These are phyloP conservation scores for Tanypteryx hageni DNA, from an alignment of 2,888 invertebrate species.

Conservation along the genomic window DNA sequence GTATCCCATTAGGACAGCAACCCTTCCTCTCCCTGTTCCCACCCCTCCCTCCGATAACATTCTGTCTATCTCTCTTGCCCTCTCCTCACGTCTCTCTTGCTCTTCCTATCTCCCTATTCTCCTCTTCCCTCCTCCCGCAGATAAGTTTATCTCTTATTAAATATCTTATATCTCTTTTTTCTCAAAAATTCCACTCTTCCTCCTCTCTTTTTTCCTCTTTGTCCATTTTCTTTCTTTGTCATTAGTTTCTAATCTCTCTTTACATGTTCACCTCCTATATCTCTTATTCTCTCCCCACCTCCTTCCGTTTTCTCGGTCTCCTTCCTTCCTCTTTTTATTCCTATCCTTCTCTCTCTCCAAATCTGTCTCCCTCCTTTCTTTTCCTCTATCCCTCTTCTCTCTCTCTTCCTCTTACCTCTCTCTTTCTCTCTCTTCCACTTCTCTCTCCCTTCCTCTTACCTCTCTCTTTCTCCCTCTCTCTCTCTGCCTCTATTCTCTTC, in stretches of 20 bases:
- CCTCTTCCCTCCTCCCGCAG: neutral
- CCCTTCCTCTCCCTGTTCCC: neutral
- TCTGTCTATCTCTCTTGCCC: neutral
- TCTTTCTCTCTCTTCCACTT: neutral
- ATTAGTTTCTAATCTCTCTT: neutral
- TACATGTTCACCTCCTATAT: neutral
- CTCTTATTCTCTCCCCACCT: neutral
- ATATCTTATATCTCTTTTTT: neutral
- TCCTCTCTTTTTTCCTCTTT: neutral
- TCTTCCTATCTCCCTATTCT: neutral
- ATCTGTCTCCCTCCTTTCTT: neutral
- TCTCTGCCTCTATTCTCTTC: neutral
- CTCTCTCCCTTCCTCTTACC: neutral
- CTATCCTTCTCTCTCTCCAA: neutral
- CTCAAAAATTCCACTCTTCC: neutral
- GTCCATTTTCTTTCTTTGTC: neutral
- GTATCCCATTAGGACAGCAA: conserved; percentile 30
- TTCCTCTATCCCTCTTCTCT: neutral
- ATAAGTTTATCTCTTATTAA: neutral
- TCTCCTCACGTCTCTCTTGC: neutral
- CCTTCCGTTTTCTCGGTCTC: neutral
- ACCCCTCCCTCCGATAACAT: neutral
- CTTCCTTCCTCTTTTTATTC: neutral
- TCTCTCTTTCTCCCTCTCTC: neutral
- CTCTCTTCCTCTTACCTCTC: neutral